These are phyloP conservation scores for Tiliqua scincoides DNA, from an alignment of 2,113 vertebrate species.

Conservation along the genomic window DNA sequence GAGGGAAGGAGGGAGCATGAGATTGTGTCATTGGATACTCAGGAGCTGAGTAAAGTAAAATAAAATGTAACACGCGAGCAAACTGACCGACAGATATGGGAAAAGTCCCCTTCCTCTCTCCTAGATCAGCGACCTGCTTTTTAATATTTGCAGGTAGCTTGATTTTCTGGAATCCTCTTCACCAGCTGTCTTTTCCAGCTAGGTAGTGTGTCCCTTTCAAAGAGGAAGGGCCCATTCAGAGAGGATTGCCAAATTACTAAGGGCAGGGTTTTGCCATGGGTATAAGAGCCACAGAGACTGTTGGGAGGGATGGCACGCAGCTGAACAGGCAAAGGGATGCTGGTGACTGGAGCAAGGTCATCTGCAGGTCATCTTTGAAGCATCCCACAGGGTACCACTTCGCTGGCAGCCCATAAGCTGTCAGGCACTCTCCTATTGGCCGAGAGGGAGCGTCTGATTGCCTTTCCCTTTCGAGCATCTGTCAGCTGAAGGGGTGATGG, in stretches of 20 bases:
- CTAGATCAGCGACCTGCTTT: neutral
- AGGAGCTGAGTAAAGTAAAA: neutral
- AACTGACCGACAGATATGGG: neutral
- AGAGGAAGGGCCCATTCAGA: neutral
- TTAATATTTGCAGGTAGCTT: neutral
- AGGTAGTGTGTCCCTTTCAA: neutral
- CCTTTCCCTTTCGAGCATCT: neutral
- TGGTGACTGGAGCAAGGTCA: conserved; percentile 14
- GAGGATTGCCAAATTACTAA: neutral
- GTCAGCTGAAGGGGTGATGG: conserved; percentile 8
- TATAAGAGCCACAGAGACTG: neutral
- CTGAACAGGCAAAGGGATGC: neutral
- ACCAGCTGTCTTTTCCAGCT: neutral
- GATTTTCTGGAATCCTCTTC: neutral
- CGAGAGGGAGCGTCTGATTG: neutral
- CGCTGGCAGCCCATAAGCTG: conserved; percentile 14
- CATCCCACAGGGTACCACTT: conserved; percentile 16
- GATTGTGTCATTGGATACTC: neutral
- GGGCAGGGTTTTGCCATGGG: neutral
- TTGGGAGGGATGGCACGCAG: conserved; percentile 16
- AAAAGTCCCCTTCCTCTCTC: neutral
- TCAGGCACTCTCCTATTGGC: neutral
- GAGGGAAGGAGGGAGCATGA: neutral
- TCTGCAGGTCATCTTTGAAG: conserved; percentile 16
- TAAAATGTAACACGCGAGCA: neutral